A percentile compares a stretch with the other conserved stretches of the same genome.
Conservation (phyloP, 2,113 vertebrate species). For the Microcebus jonahi region DNA sequence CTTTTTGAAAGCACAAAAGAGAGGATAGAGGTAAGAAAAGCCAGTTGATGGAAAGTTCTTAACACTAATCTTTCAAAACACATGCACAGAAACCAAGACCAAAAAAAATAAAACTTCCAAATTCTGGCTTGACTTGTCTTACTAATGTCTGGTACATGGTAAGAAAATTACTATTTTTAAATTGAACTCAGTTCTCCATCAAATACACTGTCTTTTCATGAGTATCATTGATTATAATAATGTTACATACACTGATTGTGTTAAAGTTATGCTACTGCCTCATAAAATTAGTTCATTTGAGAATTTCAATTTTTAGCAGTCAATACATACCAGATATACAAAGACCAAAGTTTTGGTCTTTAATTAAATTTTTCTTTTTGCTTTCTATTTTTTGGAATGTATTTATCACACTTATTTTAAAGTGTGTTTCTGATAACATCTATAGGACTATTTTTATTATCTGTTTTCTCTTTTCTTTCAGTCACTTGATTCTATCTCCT, state of each 20-base stretch:
- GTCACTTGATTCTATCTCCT: not conserved
- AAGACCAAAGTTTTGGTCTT: not conserved
- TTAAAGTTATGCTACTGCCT: not conserved
- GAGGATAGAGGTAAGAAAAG: not conserved
- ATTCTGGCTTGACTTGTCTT: slow-evolving; percentile 26
- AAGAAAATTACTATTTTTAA: not conserved
- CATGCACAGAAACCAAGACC: not conserved
- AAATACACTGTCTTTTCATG: not conserved
- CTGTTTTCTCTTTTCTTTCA: not conserved
- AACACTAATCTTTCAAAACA: not conserved
- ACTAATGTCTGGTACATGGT: not conserved
- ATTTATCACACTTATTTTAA: slow-evolving; percentile 3
- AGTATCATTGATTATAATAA: not conserved
- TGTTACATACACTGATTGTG: not conserved
- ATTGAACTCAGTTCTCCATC: not conserved
- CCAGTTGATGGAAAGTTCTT: not conserved
- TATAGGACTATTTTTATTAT: not conserved
- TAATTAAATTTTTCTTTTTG: not conserved
- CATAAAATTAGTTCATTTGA: not conserved
- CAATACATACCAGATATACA: too few relatives aligned
- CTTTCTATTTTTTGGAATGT: not conserved
- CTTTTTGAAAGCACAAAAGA: slow-evolving; percentile 33
- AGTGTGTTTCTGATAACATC: not conserved
- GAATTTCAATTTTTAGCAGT: not conserved
- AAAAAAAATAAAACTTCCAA: not conserved